Conservation (phyloP, 1,140 invertebrate genomes). For the Bombyx mandarina region DNA sequence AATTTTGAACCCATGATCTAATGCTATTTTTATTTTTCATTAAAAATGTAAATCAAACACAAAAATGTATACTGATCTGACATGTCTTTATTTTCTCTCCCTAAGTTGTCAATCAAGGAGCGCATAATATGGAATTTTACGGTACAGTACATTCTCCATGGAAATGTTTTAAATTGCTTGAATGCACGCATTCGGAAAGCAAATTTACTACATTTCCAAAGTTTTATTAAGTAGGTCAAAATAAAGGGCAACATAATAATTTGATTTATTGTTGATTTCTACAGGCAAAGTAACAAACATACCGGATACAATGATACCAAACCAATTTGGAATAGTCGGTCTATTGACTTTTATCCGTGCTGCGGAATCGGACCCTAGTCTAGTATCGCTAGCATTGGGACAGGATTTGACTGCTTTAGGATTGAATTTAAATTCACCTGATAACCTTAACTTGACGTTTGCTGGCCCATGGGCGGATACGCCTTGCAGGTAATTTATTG, state of each 20-base stretch:
- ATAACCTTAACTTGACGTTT: constrained; percentile 97
- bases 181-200: constrained; percentile 5
- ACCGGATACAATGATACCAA: constrained; percentile 97
- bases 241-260: no score
- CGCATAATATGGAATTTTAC: constrained; percentile 45
- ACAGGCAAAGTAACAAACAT: constrained; percentile 96
- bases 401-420: constrained; percentile 97
- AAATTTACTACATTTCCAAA: constrained; percentile 13
- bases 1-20: no score
- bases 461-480: constrained; percentile 98
- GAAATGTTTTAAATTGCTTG: constrained; percentile 21
- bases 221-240: neutral
- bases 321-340: constrained; percentile 99
- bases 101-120: constrained; percentile 60
- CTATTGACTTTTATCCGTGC: constrained; percentile 97
- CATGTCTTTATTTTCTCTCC: constrained; percentile 46
- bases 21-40: no score
- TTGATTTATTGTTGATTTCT: constrained; percentile 20
- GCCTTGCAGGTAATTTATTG: constrained; percentile 79
- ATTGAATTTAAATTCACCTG: constrained; percentile 97
- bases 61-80: constrained; percentile 21
- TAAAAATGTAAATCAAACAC: neutral
- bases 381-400: constrained; percentile 95
- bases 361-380: constrained; percentile 95
- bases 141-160: constrained; percentile 28